A percentile compares a stretch with the other conserved stretches of the same genome.
phyloP scores from a whole-genome alignment of 2,888 invertebrate genomes.

The Netelia melanura region DNA sequence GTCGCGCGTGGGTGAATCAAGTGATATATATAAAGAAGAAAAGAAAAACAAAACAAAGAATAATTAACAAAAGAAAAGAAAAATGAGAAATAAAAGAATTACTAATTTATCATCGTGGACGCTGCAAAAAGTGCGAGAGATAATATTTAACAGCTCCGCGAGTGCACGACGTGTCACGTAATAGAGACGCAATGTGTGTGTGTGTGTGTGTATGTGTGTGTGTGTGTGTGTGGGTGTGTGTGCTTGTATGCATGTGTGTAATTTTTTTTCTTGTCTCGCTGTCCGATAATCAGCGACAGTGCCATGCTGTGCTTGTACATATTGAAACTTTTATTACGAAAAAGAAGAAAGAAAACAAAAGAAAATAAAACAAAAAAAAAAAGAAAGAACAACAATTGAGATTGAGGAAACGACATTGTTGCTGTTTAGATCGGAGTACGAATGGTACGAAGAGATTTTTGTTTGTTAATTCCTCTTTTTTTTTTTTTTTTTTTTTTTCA shows the following conservation, averaged over 20 bases:
- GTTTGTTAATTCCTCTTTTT: not conserved
- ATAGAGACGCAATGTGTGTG: not conserved
- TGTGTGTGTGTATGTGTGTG: slow-evolving; percentile 13
- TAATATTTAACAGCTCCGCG: slow-evolving; percentile 60
- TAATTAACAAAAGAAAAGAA: slow-evolving; percentile 16
- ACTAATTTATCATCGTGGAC: slow-evolving; percentile 67
- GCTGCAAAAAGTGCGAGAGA: slow-evolving; percentile 58
- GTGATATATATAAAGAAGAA: slow-evolving; percentile 72
- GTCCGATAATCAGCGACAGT: slow-evolving; percentile 51
- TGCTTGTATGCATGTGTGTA: slow-evolving; percentile 22
- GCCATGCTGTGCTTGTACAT: slow-evolving; percentile 66
- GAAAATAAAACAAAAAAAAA: slow-evolving; percentile 38
- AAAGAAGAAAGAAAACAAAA: slow-evolving; percentile 31
- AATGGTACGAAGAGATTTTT: slow-evolving; percentile 23
- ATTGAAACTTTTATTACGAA: slow-evolving; percentile 63
- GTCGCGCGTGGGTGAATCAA: slow-evolving; percentile 71
- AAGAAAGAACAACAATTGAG: slow-evolving; percentile 41
- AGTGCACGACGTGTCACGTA: slow-evolving; percentile 33
- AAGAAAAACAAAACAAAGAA: slow-evolving; percentile 24
- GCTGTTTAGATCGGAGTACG: slow-evolving; percentile 54
- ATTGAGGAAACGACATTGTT: slow-evolving; percentile 27
- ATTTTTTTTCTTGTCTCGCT: slow-evolving; percentile 46
- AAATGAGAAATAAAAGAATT: slow-evolving; percentile 58
- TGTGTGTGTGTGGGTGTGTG: slow-evolving; percentile 52
- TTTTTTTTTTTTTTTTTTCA: no score